phyloP scores from a whole-genome alignment of 2,888 invertebrate genomes.

The Aphrophora alni region DNA sequence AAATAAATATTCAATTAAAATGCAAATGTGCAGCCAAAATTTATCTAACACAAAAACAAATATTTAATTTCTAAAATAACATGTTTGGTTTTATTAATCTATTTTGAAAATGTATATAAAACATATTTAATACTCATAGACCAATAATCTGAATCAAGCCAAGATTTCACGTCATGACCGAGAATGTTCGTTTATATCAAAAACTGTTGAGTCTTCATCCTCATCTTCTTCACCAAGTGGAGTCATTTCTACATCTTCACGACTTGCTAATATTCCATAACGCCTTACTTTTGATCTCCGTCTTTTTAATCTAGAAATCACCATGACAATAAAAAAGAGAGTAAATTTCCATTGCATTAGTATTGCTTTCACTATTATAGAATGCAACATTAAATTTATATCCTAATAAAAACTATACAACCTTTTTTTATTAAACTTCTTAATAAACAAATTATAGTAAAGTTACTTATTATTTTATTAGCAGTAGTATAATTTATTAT shows the following conservation, averaged over 20 bases:
- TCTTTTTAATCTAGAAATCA: constrained; percentile 39
- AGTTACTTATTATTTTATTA: no score
- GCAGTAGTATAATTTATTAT: no score
- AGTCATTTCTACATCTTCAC: constrained; percentile 43
- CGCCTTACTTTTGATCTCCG: constrained; percentile 35
- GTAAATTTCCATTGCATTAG: not conserved
- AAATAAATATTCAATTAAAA: no score
- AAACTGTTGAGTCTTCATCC: constrained; percentile 43
- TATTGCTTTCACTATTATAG: not conserved
- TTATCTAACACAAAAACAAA: no score
- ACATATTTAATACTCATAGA: not conserved
- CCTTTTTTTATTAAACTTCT: not conserved
- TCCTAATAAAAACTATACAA: not conserved
- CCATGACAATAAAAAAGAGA: not conserved
- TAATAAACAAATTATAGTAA: no score
- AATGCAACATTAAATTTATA: not conserved
- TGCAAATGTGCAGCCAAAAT: no score
- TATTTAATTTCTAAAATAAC: no score
- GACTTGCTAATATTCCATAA: constrained; percentile 37
- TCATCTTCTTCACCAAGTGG: constrained; percentile 41
- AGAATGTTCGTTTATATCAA: constrained; percentile 36
- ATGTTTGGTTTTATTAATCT: no score
- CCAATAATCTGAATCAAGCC: not conserved
- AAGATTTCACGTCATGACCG: not conserved
- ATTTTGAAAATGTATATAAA: no score